phyloP scores from a whole-genome alignment of 2,888 invertebrate genomes.

The Muscina levida region DNA sequence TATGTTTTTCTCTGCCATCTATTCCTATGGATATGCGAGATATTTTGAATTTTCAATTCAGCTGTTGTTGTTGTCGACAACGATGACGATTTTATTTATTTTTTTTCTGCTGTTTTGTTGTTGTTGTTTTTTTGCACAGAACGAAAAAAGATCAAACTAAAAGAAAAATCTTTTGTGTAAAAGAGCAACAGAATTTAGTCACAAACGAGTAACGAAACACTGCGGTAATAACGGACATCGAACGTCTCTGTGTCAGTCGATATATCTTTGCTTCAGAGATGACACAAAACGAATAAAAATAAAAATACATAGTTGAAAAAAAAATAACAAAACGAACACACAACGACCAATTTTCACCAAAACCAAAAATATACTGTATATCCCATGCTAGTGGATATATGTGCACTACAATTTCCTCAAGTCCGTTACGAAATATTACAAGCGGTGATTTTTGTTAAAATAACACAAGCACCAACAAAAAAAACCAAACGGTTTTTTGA shows the following conservation, averaged over 20 bases:
- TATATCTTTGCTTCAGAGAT: constrained; percentile 30
- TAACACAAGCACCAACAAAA: too few relatives aligned
- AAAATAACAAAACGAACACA: constrained; percentile 48
- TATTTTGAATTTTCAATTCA: constrained; percentile 64
- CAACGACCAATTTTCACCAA: too few relatives aligned
- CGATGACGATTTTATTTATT: constrained; percentile 18
- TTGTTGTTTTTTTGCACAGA: constrained; percentile 30
- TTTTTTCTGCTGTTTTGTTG: too few relatives aligned
- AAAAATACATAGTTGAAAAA: constrained; percentile 46
- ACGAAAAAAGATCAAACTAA: constrained; percentile 55
- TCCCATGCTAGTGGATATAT: too few relatives aligned
- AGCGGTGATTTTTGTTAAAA: constrained; percentile 56
- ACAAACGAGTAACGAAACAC: constrained; percentile 80
- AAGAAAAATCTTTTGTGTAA: constrained; percentile 56
- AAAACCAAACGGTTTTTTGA: too few relatives aligned
- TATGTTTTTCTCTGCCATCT: constrained; percentile 30
- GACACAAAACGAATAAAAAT: constrained; percentile 42
- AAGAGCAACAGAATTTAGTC: constrained; percentile 74
- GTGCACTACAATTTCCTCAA: not conserved
- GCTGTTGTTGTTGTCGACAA: constrained; percentile 29
- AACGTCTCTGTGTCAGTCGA: too few relatives aligned
- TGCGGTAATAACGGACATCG: constrained; percentile 74
- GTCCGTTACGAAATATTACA: constrained; percentile 62
- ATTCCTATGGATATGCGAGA: constrained; percentile 69
- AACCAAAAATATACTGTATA: constrained; percentile 43